phyloP scores from a whole-genome alignment of 2,888 invertebrate species.

The Lumbricus terrestris region DNA sequence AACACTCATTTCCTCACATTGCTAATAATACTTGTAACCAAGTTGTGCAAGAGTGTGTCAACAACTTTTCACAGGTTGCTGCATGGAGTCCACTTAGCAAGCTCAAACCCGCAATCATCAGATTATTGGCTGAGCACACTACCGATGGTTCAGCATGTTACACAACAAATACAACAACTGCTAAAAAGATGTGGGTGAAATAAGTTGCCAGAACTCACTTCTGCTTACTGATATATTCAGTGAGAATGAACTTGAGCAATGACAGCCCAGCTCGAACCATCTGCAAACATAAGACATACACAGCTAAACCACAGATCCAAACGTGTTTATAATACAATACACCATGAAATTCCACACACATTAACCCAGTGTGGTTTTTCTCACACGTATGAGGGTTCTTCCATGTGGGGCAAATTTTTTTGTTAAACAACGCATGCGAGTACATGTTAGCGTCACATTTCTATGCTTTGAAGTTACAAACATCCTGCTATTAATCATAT shows the following conservation, averaged over 20 bases:
- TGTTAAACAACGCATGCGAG: no score
- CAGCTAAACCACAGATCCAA: not conserved
- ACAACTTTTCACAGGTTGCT: not conserved
- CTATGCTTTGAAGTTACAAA: no score
- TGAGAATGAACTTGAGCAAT: not conserved
- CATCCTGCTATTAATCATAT: no score
- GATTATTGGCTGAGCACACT: not conserved
- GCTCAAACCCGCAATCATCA: not conserved
- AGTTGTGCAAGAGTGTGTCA: no score
- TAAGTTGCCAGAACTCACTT: not conserved
- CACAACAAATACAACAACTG: not conserved
- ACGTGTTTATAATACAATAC: no score
- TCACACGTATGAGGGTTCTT: no score
- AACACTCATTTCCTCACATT: not conserved
- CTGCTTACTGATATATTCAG: constrained; percentile 9
- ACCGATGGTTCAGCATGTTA: not conserved
- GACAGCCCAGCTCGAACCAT: constrained; percentile 8
- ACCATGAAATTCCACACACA: no score
- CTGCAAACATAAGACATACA: not conserved
- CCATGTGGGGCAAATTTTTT: no score
- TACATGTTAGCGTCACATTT: no score
- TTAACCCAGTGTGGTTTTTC: no score
- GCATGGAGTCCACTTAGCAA: not conserved
- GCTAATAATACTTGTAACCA: not conserved
- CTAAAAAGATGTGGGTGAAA: not conserved